Conservation (phyloP, 35 echinoderm and acorn worm species). For the Hemicentrotus pulcherrimus region DNA sequence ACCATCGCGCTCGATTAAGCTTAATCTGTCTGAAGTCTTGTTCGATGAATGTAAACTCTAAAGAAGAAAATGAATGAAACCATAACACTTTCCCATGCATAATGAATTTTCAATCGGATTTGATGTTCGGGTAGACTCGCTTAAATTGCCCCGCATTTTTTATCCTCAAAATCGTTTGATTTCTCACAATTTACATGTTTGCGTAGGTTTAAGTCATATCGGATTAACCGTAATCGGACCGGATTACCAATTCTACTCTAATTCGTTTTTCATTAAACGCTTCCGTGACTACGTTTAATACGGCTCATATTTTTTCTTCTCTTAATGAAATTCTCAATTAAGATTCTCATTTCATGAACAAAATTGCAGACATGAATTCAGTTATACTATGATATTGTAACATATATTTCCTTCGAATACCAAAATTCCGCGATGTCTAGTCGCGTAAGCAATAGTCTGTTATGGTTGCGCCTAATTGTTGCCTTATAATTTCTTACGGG, state of each 20-base stretch:
- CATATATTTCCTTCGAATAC: no score
- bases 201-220: neutral
- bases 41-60: neutral
- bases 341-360: neutral
- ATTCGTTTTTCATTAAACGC: neutral
- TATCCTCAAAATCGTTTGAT: neutral
- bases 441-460: no score
- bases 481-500: no score
- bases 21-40: neutral
- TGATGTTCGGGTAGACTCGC: neutral
- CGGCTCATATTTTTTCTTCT: neutral
- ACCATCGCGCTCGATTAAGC: neutral
- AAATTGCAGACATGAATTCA: neutral
- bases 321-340: neutral
- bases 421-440: no score
- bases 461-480: no score
- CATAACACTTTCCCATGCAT: neutral
- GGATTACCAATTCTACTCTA: neutral
- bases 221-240: neutral
- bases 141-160: neutral
- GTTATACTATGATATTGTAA: neutral
- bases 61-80: neutral
- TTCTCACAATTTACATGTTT: neutral
- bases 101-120: neutral
- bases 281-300: neutral